These are phyloP conservation scores for Silurus lanzhouensis DNA, from an alignment of 2,797 vertebrate species.

Conservation along the genomic window DNA sequence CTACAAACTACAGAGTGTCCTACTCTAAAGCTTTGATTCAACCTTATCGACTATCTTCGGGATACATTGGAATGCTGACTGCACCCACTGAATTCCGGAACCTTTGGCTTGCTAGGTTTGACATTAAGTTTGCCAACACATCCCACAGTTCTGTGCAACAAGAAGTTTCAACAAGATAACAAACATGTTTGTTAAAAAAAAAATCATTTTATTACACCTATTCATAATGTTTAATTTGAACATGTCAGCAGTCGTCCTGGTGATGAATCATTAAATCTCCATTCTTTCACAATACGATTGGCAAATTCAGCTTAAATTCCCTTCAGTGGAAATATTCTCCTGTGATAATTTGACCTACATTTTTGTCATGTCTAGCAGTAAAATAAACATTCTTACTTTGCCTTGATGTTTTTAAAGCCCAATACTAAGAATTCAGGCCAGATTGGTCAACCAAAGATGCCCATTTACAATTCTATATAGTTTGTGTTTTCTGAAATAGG, in stretches of 20 bases:
- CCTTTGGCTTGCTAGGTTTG: not conserved
- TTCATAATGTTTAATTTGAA: not conserved
- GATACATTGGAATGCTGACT: too few species aligned
- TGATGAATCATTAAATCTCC: not conserved
- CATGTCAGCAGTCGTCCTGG: not conserved
- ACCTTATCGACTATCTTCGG: too few species aligned
- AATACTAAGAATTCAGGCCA: not conserved
- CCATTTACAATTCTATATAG: not conserved
- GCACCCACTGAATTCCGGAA: too few species aligned
- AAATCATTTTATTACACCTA: not conserved
- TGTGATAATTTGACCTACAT: not conserved
- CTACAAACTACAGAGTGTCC: too few species aligned
- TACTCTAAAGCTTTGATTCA: too few species aligned
- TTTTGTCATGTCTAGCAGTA: not conserved
- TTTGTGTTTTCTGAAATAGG: not conserved
- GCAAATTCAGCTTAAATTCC: not conserved
- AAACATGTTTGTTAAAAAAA: not conserved
- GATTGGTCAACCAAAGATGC: not conserved
- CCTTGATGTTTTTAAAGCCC: not conserved
- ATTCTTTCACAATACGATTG: not conserved
- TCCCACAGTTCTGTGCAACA: not conserved
- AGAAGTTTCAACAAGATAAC: not conserved
- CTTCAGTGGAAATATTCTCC: not conserved
- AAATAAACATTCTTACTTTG: not conserved
- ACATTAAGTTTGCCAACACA: not conserved